phyloP scores from a whole-genome alignment of 2,797 vertebrate genomes.

The Parauchenoglanis ngamensis region DNA sequence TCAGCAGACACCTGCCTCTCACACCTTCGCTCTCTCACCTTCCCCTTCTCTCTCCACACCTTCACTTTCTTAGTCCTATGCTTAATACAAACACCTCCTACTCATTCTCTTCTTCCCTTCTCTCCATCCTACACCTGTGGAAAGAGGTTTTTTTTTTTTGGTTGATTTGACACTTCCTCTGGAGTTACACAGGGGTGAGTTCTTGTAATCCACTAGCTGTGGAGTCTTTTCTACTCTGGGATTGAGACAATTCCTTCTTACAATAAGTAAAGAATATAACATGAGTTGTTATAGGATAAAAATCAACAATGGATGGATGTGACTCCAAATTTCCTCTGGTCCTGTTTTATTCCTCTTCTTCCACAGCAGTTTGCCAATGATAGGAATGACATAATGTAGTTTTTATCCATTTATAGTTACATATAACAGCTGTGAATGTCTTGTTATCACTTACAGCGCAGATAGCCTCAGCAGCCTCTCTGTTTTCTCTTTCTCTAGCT shows the following conservation, averaged over 20 bases:
- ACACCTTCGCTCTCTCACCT: slow-evolving; percentile 50
- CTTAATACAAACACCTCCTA: slow-evolving; percentile 62
- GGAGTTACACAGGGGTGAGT: slow-evolving; percentile 9
- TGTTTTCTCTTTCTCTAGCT: background rate
- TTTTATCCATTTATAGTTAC: background rate
- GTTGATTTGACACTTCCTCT: slow-evolving; percentile 29
- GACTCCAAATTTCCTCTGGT: background rate
- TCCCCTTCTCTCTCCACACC: slow-evolving; percentile 34
- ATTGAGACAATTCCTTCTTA: background rate
- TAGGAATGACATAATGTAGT: background rate
- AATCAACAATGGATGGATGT: background rate
- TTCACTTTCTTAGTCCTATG: slow-evolving; percentile 55
- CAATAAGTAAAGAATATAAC: too few species aligned
- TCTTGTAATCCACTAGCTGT: background rate
- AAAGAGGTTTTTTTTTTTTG: background rate
- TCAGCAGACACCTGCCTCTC: slow-evolving; percentile 57
- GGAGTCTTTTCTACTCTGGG: too few species aligned
- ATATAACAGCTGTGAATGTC: background rate
- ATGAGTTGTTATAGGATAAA: background rate
- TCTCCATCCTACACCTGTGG: slow-evolving; percentile 23
- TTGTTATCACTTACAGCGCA: background rate
- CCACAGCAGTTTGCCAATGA: background rate
- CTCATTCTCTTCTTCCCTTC: slow-evolving; percentile 41
- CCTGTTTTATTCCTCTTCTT: background rate
- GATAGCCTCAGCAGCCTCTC: background rate